Percentiles rank a stretch among this genome's conserved stretches.
phyloP scores from a whole-genome alignment of 2,113 vertebrate species.

The Amphiprion ocellaris region DNA sequence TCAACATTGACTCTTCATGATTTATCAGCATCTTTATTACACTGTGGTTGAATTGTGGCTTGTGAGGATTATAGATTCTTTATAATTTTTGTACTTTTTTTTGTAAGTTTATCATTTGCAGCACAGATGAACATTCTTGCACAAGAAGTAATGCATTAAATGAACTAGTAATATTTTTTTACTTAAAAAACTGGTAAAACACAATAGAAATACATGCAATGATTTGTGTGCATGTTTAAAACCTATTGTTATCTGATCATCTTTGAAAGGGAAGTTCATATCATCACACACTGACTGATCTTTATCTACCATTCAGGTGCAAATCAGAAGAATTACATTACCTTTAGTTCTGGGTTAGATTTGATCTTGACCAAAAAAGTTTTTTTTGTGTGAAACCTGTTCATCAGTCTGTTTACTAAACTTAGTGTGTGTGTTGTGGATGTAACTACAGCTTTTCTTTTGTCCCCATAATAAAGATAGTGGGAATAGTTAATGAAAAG shows the following conservation, averaged over 20 bases:
- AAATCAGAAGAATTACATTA: constrained; percentile 6
- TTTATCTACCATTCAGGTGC: constrained; percentile 8
- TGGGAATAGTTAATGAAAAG: background rate
- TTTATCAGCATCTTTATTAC: background rate
- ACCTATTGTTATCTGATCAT: background rate
- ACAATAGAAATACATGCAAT: background rate
- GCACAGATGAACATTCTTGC: background rate
- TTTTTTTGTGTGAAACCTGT: background rate
- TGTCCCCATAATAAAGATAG: background rate
- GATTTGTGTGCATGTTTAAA: background rate
- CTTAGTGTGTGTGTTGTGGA: background rate
- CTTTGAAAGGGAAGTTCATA: constrained; percentile 17
- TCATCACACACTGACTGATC: background rate
- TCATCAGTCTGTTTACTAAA: background rate
- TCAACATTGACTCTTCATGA: background rate
- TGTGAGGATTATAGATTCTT: background rate
- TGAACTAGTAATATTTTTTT: no score
- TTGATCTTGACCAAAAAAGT: background rate
- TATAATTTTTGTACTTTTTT: background rate
- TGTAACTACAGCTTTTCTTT: background rate
- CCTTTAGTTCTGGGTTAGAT: background rate
- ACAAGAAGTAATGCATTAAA: background rate
- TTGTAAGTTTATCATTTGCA: background rate
- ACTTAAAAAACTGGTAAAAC: no score
- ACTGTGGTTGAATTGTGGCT: background rate